Evolutionary conservation across 2,888 invertebrate species (phyloP), one percentile per base, ranked within the genome.

Genomic region (Apotomis betuletana): DNA sequence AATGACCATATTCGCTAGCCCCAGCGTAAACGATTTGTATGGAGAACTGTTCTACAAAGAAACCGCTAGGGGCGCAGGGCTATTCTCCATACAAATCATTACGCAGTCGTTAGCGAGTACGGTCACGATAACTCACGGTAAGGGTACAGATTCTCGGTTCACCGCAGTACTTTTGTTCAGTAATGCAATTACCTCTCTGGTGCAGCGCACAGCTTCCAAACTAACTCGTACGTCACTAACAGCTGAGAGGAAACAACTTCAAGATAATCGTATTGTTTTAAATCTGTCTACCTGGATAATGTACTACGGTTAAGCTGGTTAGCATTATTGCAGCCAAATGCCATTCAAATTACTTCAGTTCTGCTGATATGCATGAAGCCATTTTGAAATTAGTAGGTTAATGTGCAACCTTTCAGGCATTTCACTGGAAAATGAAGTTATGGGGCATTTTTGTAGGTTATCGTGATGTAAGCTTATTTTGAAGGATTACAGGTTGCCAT

Each of bases 111-210:
- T 27, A 27, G 27, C 27, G 27, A 27, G 27, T 27, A 27, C 27
- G 27, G 27, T 27, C 27, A 27, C 27, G 27, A 2, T 27, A 27
- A 27, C 27, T 15, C 15, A 15, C 15, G 15, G 15, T 15, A 15
- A 15, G 15, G 15, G 15, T 15, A 15, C 15, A 15, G 15, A 15
- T 15, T 15, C 15, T 15, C 15, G 15, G 1, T 0, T 0, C 15
- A 15, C 15, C 1, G 15, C 0, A 15, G 77, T 78, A 80, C 80
- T 83, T 84, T 88, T 89, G 88, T 88, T 84, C 82, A 75, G 70
- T 63, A 81, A 82, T 83, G 88, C 88, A 89, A 88, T 86, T 85
- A 84, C 80, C 78, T 70, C 78, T 70, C 69, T 5, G 9, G 15
- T 52, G 68, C 58, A 68, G 27, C 27, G n/a, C n/a, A 70, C 58